These are phyloP conservation scores for Trichonephila clavipes DNA, from an alignment of 1,140 invertebrate species.

Conservation along the genomic window DNA sequence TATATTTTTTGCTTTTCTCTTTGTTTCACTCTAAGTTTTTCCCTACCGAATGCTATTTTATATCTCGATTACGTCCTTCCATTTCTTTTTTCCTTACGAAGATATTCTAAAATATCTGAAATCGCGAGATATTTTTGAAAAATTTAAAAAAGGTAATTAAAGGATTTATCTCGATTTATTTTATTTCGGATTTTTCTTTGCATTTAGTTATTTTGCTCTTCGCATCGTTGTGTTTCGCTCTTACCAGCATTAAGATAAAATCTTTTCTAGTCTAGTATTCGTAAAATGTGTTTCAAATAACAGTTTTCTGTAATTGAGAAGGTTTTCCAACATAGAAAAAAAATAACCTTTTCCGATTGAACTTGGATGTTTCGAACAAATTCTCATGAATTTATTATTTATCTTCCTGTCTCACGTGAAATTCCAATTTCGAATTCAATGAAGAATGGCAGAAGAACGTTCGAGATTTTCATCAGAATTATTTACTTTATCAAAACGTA, in stretches of 20 bases:
- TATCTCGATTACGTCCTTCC: background rate
- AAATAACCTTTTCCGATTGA: background rate
- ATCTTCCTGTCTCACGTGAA: background rate
- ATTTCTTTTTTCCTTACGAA: background rate
- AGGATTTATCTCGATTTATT: conserved; percentile 28
- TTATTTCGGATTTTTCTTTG: background rate
- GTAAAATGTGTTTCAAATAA: background rate
- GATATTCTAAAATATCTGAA: background rate
- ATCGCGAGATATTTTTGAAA: background rate
- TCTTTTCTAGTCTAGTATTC: background rate
- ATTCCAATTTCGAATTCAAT: background rate
- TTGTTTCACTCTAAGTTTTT: background rate
- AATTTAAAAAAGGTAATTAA: conserved; percentile 43
- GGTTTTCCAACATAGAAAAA: background rate
- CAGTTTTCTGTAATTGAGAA: conserved; percentile 1
- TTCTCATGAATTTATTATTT: background rate
- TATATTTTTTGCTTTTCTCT: background rate
- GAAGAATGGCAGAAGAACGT: background rate
- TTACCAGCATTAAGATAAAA: background rate
- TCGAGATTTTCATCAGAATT: background rate
- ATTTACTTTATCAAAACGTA: background rate
- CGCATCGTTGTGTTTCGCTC: background rate
- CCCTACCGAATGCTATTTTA: background rate
- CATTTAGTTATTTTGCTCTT: background rate
- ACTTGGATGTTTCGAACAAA: background rate